Conservation (phyloP, 1,140 invertebrate genomes). For the Apolygus lucorum region DNA sequence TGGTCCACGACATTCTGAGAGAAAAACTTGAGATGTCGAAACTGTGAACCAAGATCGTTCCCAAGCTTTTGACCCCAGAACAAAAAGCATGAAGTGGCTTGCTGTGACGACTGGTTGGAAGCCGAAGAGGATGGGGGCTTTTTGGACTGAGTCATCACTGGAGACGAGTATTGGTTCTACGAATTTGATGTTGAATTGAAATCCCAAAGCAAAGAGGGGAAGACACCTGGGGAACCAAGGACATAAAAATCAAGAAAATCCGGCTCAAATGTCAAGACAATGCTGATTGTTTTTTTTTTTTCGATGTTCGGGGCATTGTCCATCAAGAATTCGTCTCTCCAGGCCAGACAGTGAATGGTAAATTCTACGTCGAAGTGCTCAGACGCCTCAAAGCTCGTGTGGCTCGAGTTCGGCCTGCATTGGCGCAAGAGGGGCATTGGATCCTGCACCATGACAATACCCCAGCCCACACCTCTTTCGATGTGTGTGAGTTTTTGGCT, state of each 20-base stretch:
- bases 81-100: constrained; percentile 25
- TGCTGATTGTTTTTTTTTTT: constrained; percentile 37
- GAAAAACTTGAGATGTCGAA: constrained; percentile 27
- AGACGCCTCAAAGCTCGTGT: constrained; percentile 9
- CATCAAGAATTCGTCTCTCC: constrained; percentile 35
- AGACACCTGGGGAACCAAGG: constrained; percentile 23
- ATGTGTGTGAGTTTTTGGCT: constrained; percentile 24
- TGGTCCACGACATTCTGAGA: constrained; percentile 29
- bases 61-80: too few species aligned
- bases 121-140: constrained; percentile 9
- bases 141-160: constrained; percentile 28
- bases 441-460: constrained; percentile 39
- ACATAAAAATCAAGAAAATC: constrained; percentile 27
- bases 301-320: constrained; percentile 31
- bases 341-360: constrained; percentile 28
- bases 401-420: constrained; percentile 23
- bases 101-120: constrained; percentile 23
- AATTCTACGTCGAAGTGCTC: constrained; percentile 28
- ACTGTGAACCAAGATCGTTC: constrained; percentile 19
- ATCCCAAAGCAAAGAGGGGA: constrained; percentile 29
- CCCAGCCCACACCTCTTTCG: constrained; percentile 32
- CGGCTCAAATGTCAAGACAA: constrained; percentile 35
- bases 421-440: too few species aligned
- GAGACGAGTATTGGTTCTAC: constrained; percentile 25
- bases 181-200: constrained; percentile 11